These are phyloP conservation scores for Plebejus melissa DNA, from an alignment of 2,888 invertebrate species.

Conservation along the genomic window DNA sequence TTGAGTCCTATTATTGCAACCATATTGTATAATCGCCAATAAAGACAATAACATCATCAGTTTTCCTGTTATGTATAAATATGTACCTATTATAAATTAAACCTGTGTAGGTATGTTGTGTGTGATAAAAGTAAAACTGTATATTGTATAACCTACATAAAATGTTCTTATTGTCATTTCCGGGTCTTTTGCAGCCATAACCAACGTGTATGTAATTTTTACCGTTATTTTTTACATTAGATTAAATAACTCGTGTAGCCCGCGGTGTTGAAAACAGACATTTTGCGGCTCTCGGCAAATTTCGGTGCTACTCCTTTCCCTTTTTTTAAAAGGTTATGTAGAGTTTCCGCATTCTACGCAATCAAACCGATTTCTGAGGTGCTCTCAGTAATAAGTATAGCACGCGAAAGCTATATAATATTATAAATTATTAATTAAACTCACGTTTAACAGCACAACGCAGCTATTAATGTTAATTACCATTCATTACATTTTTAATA, in stretches of 20 bases:
- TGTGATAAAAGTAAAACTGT: too few relatives aligned
- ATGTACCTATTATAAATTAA: too few relatives aligned
- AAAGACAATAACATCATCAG: not conserved
- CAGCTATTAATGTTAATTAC: slow-evolving; percentile 23
- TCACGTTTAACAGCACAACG: slow-evolving; percentile 28
- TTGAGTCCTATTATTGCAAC: not conserved
- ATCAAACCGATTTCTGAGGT: slow-evolving; percentile 4
- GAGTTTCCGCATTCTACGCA: slow-evolving; percentile 11
- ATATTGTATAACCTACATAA: not conserved
- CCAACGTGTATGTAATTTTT: not conserved
- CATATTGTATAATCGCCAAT: not conserved
- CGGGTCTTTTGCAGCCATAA: not conserved
- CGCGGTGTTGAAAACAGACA: not conserved
- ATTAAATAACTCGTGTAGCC: slow-evolving; percentile 4
- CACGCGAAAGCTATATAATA: slow-evolving; percentile 24
- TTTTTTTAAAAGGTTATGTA: slow-evolving; percentile 3
- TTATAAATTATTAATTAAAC: slow-evolving; percentile 29
- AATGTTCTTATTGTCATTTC: not conserved
- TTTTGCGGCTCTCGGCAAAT: not conserved
- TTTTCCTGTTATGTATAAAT: not conserved
- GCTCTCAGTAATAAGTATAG: not conserved
- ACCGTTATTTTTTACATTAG: not conserved
- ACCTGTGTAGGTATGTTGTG: too few relatives aligned
- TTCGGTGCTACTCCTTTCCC: not conserved
- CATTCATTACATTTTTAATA: slow-evolving; percentile 17